Evolutionary conservation across 2,797 vertebrate genomes (phyloP).

Genomic region (Erethizon dorsatum): DNA sequence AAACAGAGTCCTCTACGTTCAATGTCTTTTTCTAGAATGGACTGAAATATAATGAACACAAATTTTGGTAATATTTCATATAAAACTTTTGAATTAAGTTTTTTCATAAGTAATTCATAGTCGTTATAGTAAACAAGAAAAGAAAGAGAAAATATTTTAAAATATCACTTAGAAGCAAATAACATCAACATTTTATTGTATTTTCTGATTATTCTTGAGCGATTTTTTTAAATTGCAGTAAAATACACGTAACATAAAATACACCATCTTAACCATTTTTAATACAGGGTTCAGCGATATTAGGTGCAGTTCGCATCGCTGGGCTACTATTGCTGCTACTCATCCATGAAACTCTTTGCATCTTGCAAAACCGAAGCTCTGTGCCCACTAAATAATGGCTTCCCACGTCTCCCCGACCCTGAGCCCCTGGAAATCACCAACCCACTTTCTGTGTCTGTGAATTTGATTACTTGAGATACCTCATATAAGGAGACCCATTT

Average conservation of each 20-base stretch:
- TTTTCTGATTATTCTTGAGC: constrained; percentile 5
- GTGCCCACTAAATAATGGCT: not conserved
- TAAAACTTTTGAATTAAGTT: constrained; percentile 14
- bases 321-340: not conserved
- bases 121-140: constrained; percentile 1
- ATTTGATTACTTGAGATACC: not conserved
- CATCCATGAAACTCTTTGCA: not conserved
- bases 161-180: not conserved
- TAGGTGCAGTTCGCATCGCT: not conserved
- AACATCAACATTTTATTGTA: not conserved
- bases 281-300: not conserved
- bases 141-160: not conserved
- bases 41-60: constrained; percentile 8
- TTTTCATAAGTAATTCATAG: not conserved
- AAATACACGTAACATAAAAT: not conserved
- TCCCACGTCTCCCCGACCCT: too few relatives aligned
- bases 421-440: too few relatives aligned
- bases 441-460: not conserved
- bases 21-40: not conserved
- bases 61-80: not conserved
- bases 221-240: not conserved
- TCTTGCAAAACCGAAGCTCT: not conserved
- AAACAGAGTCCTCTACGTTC: not conserved
- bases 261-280: not conserved
- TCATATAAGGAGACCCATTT: not conserved